phyloP scores from a whole-genome alignment of 2,888 invertebrate species.

The Sminthurides aquaticus region DNA sequence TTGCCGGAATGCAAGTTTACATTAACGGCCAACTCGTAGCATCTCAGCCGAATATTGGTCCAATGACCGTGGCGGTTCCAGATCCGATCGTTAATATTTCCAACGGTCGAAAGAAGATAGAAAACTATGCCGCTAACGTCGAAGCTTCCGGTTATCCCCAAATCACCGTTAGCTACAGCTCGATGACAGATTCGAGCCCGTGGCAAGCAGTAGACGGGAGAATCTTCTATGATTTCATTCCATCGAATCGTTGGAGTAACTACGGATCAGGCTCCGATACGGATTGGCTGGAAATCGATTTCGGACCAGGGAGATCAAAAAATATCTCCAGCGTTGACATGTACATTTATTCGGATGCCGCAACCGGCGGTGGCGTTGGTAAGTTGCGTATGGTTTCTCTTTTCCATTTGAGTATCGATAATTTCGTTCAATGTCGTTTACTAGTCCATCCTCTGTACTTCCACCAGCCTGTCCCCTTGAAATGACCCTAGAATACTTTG shows the following conservation, averaged over 20 bases:
- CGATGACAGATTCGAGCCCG: constrained; percentile 24
- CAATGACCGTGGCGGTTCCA: constrained; percentile 26
- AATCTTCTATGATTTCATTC: constrained; percentile 36
- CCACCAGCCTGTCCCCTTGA: constrained; percentile 33
- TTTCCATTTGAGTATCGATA: too few relatives aligned
- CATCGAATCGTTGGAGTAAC: constrained; percentile 39
- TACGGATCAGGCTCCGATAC: constrained; percentile 24
- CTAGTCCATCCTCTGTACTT: too few relatives aligned
- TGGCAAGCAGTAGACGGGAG: constrained; percentile 39
- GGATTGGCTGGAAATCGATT: constrained; percentile 38
- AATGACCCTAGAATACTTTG: constrained; percentile 26
- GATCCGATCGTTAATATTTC: constrained; percentile 10
- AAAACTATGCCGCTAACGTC: constrained; percentile 38
- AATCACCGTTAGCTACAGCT: constrained; percentile 30
- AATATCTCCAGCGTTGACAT: constrained; percentile 29
- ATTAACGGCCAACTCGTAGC: constrained; percentile 27
- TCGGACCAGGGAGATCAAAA: constrained; percentile 37
- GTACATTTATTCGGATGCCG: constrained; percentile 39
- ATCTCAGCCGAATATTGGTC: constrained; percentile 22
- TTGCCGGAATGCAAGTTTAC: constrained; percentile 30
- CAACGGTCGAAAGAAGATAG: constrained; percentile 24
- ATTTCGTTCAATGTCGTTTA: not conserved
- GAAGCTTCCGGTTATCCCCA: constrained; percentile 32
- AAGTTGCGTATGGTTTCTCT: too few relatives aligned
- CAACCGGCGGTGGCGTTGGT: constrained; percentile 30